Evolutionary conservation across 1,140 invertebrate species (phyloP).

Genomic region (Trialeurodes vaporariorum): DNA sequence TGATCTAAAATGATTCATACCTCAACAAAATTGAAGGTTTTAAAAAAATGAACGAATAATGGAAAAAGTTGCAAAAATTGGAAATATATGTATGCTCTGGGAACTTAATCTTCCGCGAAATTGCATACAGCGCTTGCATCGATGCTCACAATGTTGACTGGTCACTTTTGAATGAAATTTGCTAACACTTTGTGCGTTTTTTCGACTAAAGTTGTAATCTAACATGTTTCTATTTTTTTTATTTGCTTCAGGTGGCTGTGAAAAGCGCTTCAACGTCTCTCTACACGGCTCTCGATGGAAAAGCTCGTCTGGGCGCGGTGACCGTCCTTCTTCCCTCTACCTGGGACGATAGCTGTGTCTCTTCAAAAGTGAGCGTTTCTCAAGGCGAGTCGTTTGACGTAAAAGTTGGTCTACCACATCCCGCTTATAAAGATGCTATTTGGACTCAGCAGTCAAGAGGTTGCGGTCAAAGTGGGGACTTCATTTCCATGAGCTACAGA

Average conservation of each 20-base stretch:
- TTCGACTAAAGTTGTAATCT: too few relatives aligned
- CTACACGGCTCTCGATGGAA: slow-evolving; percentile 40
- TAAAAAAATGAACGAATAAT: too few relatives aligned
- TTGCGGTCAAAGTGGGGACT: slow-evolving; percentile 45
- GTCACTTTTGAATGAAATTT: too few relatives aligned
- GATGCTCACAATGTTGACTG: too few relatives aligned
- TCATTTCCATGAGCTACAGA: slow-evolving; percentile 41
- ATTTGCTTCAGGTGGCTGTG: slow-evolving; percentile 38
- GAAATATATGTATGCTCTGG: too few relatives aligned
- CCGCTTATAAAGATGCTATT: slow-evolving; percentile 37
- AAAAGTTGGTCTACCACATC: slow-evolving; percentile 38
- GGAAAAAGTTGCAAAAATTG: too few relatives aligned
- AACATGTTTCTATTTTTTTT: too few relatives aligned
- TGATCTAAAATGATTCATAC: too few relatives aligned
- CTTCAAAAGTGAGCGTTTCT: slow-evolving; percentile 27
- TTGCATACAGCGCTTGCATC: too few relatives aligned
- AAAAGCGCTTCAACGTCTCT: slow-evolving; percentile 39
- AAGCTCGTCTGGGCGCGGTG: slow-evolving; percentile 39
- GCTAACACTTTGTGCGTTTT: too few relatives aligned
- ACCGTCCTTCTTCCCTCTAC: slow-evolving; percentile 41
- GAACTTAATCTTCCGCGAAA: too few relatives aligned
- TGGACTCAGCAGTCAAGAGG: slow-evolving; percentile 47
- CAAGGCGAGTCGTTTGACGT: slow-evolving; percentile 39
- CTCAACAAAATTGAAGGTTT: too few relatives aligned
- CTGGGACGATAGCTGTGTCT: slow-evolving; percentile 39